Conservation (phyloP, 2,113 vertebrate species). For the Chamaetylas fuelleborni region DNA sequence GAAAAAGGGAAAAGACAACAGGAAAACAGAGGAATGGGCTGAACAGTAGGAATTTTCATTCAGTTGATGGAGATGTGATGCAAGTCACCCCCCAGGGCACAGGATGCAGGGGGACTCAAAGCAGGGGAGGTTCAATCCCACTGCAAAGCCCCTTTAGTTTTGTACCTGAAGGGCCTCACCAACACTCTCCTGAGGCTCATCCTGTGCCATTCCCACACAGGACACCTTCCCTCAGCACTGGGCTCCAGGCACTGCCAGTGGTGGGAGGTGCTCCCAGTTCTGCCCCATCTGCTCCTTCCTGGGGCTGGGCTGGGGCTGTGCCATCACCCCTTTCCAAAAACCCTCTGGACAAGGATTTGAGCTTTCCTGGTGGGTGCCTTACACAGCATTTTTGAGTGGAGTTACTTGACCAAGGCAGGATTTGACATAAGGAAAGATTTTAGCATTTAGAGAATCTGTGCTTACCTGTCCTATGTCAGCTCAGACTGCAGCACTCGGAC, state of each 20-base stretch:
- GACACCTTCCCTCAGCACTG: not conserved
- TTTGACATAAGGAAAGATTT: not conserved
- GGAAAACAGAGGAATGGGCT: not conserved
- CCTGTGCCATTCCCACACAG: accelerated
- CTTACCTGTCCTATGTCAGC: not conserved
- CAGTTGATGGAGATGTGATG: not conserved
- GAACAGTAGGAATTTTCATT: not conserved
- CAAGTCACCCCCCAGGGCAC: not conserved
- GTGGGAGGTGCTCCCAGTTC: not conserved
- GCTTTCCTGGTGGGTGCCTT: not conserved
- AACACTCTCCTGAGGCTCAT: accelerated
- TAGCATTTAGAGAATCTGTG: not conserved
- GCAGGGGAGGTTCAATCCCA: not conserved
- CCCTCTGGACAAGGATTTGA: not conserved
- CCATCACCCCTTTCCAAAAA: not conserved
- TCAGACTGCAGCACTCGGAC: accelerated
- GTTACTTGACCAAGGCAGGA: not conserved
- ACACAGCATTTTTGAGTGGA: accelerated
- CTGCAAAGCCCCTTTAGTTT: not conserved
- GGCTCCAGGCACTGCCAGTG: accelerated
- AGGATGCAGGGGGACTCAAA: not conserved
- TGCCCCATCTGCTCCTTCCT: not conserved
- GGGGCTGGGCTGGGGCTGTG: not conserved
- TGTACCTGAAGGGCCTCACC: not conserved
- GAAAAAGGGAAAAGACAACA: not conserved